Conservation (phyloP, 2,797 vertebrate species). For the Pteronotus mesoamericanus region DNA sequence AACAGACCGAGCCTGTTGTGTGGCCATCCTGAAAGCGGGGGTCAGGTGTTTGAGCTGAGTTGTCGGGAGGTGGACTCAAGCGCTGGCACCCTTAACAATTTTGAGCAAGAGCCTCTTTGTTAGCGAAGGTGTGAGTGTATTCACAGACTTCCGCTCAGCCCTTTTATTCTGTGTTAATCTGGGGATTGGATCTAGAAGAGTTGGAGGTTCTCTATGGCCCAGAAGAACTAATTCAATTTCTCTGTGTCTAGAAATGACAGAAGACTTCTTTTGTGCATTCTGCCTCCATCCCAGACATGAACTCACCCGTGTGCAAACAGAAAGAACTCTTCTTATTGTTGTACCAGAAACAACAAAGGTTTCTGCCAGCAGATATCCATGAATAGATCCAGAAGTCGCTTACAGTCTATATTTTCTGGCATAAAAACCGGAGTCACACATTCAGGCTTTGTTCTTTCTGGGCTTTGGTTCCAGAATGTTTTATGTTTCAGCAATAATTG, state of each 20-base stretch:
- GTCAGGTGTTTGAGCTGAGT: fast-evolving
- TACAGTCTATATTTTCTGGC: background rate
- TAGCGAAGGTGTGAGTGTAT: background rate
- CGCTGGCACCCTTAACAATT: background rate
- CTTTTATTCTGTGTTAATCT: background rate
- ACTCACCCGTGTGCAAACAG: conserved; percentile 1
- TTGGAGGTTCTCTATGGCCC: background rate
- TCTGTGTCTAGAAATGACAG: conserved; percentile 5
- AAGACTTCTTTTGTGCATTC: background rate
- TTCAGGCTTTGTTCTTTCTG: conserved; percentile 2
- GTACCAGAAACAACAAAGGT: background rate
- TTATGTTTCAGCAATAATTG: background rate
- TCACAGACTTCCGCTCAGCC: background rate
- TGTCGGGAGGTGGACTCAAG: fast-evolving
- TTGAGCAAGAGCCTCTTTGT: background rate
- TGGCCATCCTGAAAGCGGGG: background rate
- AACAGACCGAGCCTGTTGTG: fast-evolving
- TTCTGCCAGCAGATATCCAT: background rate
- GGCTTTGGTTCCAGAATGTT: conserved; percentile 15
- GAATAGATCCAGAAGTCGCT: background rate
- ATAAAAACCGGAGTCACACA: background rate
- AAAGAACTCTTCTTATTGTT: background rate
- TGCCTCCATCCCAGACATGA: background rate
- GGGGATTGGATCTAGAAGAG: background rate
- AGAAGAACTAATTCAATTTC: background rate